Percentiles rank a stretch among this genome's conserved stretches.
Evolutionary conservation across 1,140 invertebrate genomes (phyloP).

Genomic region (Physella acuta): DNA sequence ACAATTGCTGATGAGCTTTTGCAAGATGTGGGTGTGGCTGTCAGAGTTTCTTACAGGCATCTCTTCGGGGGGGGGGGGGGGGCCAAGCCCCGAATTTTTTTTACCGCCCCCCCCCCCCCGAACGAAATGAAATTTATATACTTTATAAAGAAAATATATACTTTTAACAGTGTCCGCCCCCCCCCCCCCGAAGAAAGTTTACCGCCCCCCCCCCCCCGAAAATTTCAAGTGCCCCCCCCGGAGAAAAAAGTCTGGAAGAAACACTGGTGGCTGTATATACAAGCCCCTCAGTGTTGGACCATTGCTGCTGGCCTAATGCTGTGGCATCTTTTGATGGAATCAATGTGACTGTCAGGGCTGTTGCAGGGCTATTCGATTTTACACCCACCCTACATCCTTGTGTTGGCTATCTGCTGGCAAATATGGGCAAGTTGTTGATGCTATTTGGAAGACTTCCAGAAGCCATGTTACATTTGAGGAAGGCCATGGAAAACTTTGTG

Average conservation of each 20-base stretch:
- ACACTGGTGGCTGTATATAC: too few relatives aligned
- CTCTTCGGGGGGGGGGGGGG: too few relatives aligned
- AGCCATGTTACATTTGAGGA: conserved; percentile 10
- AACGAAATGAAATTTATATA: too few relatives aligned
- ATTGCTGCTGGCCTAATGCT: conserved; percentile 86
- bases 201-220: too few relatives aligned
- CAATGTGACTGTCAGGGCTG: conserved; percentile 72
- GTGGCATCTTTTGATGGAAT: conserved; percentile 80
- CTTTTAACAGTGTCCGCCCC: too few relatives aligned
- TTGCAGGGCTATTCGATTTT: conserved; percentile 61
- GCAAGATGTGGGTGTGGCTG: conserved; percentile 75
- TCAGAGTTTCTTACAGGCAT: too few relatives aligned
- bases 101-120: too few relatives aligned
- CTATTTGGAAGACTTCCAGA: conserved; percentile 1
- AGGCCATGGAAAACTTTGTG: conserved; percentile 21
- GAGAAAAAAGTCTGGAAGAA: too few relatives aligned
- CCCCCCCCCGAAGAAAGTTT: too few relatives aligned
- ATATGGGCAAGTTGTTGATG: conserved; percentile 19
- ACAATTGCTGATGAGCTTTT: conserved; percentile 79
- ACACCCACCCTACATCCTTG: conserved; percentile 13
- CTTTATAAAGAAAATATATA: too few relatives aligned
- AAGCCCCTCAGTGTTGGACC: conserved; percentile 79
- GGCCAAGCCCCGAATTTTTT: too few relatives aligned
- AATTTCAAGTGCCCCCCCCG: too few relatives aligned
- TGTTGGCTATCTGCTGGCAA: conserved; percentile 17